Conservation (phyloP, 2,888 invertebrate species). For the Nomada goodeniana region DNA sequence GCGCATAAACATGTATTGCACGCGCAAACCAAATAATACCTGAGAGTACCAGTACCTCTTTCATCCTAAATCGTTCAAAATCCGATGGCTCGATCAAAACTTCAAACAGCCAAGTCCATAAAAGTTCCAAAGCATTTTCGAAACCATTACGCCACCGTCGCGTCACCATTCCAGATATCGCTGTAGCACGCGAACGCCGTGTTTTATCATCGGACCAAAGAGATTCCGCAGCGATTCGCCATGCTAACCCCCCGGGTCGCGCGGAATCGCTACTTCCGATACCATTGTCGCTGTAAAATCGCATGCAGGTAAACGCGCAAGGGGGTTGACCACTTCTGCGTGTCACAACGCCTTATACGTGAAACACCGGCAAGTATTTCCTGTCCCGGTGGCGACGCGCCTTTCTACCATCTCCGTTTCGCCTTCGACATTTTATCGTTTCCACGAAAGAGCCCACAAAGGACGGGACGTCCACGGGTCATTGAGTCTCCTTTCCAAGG, state of each 20-base stretch:
- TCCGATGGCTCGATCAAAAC: too few species aligned
- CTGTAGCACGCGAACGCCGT: neutral
- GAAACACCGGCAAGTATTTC: slow-evolving; percentile 69
- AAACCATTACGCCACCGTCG: neutral
- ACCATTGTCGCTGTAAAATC: slow-evolving; percentile 75
- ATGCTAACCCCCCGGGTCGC: neutral
- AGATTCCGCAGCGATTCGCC: neutral
- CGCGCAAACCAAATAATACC: too few species aligned
- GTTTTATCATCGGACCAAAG: slow-evolving; percentile 51
- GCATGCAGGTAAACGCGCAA: slow-evolving; percentile 76
- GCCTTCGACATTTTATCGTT: slow-evolving; percentile 69
- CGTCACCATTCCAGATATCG: neutral
- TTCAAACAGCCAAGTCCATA: too few species aligned
- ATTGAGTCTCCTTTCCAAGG: slow-evolving; percentile 70
- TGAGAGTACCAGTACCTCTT: too few species aligned
- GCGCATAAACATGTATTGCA: too few species aligned
- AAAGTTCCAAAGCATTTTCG: neutral
- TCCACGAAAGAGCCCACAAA: slow-evolving; percentile 74
- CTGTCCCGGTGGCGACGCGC: slow-evolving; percentile 67
- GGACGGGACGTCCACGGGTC: slow-evolving; percentile 73
- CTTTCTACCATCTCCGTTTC: slow-evolving; percentile 28
- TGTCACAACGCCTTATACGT: slow-evolving; percentile 79
- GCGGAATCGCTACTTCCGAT: slow-evolving; percentile 55
- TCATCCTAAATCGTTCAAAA: too few species aligned
- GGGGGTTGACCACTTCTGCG: slow-evolving; percentile 66